Base-by-base conservation (phyloP, 2,797 vertebrate species). In the Clarias platycephalus region DNA sequence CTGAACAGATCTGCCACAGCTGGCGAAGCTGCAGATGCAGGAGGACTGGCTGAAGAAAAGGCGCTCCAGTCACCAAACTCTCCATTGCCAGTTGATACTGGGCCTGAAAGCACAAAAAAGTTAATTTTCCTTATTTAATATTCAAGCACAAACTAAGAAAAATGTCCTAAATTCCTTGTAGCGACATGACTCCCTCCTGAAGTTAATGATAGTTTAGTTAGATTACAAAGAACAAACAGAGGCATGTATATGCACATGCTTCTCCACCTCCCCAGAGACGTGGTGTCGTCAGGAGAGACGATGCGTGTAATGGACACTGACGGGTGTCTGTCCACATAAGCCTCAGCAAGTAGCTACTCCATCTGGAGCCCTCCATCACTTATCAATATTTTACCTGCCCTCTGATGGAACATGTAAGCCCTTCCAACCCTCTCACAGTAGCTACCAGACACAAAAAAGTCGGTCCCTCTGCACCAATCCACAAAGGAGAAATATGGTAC, bases 1-100 rank as follows among this genome's bases (percentile, higher is more conserved):
- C 93, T 89, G 76, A 96, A 97, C 68, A 97, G 93, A 89, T 98
- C 96, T 3, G 91, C 74, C 80, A 91, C 87, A 0, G 93, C 87
- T 80, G 91, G 84, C 1, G 68, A 88, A 92, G 89, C 88, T 93
- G 89, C 63, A 0, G 92, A 88, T 10, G 95, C 86, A 1, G 95
- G 90, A 5, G 92, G 90, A 44, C 93, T 94, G 76, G 94, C 89
- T 82, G 95, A 95, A 92, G 95, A 95, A 93, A 99, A 99, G 91
- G 97, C 93, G 90, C 95, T 97, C 98, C 98, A 99, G 90, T 98
- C 98, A 87, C 97, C 97, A 88, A 99, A 99, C 76, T 99, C 98
- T 88, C 96, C 97, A 68, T 96, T 98, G 89, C 96, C 96, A 94
- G 94, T 96, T 90, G 96, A 87, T 88, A 92, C 88, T 86, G 95